A percentile compares a stretch with the other conserved stretches of the same genome.
Evolutionary conservation across 2,797 vertebrate species (phyloP).

Genomic region (Takifugu rubripes): DNA sequence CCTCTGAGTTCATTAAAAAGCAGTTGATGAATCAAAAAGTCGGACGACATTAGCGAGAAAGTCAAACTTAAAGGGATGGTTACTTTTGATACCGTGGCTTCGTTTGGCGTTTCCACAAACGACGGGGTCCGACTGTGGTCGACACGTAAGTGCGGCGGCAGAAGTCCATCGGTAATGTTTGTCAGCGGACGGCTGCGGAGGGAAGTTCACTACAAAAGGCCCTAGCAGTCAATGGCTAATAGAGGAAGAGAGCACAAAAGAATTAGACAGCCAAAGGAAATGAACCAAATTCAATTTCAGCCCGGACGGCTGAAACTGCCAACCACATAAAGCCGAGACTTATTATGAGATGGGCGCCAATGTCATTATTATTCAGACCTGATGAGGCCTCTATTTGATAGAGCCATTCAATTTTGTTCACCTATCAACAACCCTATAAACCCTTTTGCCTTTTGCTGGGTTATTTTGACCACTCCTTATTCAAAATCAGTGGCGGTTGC

Average conservation of each 20-base stretch:
- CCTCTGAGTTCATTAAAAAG: no score
- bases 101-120: no score
- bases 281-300: constrained; percentile 74
- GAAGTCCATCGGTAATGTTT: not conserved
- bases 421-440: constrained; percentile 57
- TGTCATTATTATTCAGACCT: constrained; percentile 71
- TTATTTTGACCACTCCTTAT: constrained; percentile 43
- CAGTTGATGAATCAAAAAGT: no score
- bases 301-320: constrained; percentile 44
- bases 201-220: constrained; percentile 63
- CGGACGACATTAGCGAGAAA: no score
- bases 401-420: constrained; percentile 66
- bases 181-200: constrained; percentile 1
- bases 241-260: constrained; percentile 66
- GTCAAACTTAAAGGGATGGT: no score
- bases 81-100: no score
- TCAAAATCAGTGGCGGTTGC: constrained; percentile 29
- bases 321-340: constrained; percentile 60
- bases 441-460: constrained; percentile 29
- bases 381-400: constrained; percentile 64
- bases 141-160: not conserved
- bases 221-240: constrained; percentile 67
- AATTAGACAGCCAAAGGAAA: constrained; percentile 70
- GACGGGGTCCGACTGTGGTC: no score
- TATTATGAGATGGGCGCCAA: constrained; percentile 58